These are phyloP conservation scores for Drosophila sp. DNA, from an alignment of 1,140 invertebrate species.

Conservation along the genomic window DNA sequence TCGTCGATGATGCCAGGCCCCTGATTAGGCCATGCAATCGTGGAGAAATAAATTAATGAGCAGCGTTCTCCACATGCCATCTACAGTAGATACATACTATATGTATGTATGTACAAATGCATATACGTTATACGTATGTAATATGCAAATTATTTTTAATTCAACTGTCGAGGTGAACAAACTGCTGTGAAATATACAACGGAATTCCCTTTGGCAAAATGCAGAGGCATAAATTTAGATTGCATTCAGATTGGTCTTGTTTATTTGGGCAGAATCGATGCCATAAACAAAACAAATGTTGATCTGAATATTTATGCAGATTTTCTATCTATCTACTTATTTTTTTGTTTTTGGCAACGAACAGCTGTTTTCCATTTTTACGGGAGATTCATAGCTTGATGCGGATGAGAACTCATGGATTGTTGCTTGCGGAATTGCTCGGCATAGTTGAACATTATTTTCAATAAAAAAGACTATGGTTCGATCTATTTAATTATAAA, in stretches of 20 bases:
- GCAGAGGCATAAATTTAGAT: constrained; percentile 22
- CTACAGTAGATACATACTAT: no score
- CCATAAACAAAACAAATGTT: constrained; percentile 60
- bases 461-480: not conserved
- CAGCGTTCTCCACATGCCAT: not conserved
- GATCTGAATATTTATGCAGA: constrained; percentile 4
- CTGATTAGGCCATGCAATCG: constrained; percentile 58
- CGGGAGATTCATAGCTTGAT: no score
- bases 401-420: no score
- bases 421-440: no score
- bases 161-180: constrained; percentile 48
- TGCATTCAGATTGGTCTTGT: constrained; percentile 50
- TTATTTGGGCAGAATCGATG: constrained; percentile 62
- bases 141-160: constrained; percentile 11
- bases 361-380: constrained; percentile 1
- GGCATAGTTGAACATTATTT: not conserved
- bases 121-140: not conserved
- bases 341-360: not conserved
- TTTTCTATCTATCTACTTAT: not conserved
- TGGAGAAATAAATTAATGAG: constrained; percentile 38
- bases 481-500: not conserved
- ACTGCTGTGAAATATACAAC: constrained; percentile 47
- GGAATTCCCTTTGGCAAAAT: constrained; percentile 39
- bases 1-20: constrained; percentile 26
- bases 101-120: not conserved